These are phyloP conservation scores for Siniperca undulata DNA, from an alignment of 2,797 vertebrate genomes.

Conservation along the genomic window DNA sequence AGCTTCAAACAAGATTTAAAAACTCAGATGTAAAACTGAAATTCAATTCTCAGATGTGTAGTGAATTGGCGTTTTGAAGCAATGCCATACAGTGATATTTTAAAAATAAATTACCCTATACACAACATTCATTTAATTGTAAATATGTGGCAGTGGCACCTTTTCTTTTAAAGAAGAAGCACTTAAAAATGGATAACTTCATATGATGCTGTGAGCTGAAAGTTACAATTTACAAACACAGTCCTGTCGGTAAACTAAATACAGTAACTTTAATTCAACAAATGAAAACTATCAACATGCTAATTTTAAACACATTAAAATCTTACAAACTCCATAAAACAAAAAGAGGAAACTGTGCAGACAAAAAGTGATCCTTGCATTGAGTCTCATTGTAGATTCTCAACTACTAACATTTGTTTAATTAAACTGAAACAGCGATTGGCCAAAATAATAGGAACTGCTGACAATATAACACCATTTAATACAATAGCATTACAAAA, in stretches of 20 bases:
- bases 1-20: neutral
- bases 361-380: too few relatives aligned
- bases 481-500: neutral
- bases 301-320: neutral
- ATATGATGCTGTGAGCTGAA: neutral
- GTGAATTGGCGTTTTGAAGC: too few relatives aligned
- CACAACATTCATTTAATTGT: neutral
- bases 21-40: neutral
- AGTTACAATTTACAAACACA: neutral
- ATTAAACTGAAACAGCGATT: neutral
- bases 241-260: neutral
- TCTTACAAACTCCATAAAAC: neutral
- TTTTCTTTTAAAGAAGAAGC: neutral
- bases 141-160: neutral
- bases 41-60: neutral
- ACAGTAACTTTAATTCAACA: neutral
- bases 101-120: neutral
- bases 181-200: neutral
- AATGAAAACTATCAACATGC: neutral
- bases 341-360: too few relatives aligned
- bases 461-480: neutral
- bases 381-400: neutral
- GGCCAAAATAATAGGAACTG: neutral
- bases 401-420: neutral
- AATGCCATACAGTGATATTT: neutral